These are phyloP conservation scores for Leptatherina wallacei DNA, from an alignment of 2,797 vertebrate genomes.

Conservation along the genomic window DNA sequence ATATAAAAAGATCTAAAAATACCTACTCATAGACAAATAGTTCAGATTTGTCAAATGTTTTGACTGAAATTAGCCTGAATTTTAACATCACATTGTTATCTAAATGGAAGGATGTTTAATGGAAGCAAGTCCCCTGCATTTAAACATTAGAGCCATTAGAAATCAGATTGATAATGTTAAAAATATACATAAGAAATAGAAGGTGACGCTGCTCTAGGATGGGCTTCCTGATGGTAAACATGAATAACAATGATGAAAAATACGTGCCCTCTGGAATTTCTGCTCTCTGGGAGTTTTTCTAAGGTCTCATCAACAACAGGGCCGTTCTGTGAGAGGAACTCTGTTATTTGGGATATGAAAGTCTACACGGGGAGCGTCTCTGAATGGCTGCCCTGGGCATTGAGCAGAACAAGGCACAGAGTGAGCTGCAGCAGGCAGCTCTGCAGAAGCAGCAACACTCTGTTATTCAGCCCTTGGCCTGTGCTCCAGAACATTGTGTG, in stretches of 20 bases:
- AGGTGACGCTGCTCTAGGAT: constrained; percentile 19
- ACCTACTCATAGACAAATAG: constrained; percentile 35
- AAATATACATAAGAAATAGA: constrained; percentile 23
- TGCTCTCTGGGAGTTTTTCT: constrained; percentile 33
- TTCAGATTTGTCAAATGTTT: constrained; percentile 55
- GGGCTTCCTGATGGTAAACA: constrained; percentile 18
- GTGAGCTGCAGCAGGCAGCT: constrained; percentile 74
- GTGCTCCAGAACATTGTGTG: constrained; percentile 79
- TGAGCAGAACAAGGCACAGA: constrained; percentile 73
- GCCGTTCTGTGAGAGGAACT: constrained; percentile 57
- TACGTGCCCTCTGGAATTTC: constrained; percentile 35
- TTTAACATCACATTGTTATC: constrained; percentile 48
- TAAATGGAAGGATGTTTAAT: constrained; percentile 47
- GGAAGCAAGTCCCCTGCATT: constrained; percentile 41
- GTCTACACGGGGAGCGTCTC: constrained; percentile 63
- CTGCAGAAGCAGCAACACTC: constrained; percentile 75
- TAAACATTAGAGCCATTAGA: constrained; percentile 28
- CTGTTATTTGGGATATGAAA: constrained; percentile 69
- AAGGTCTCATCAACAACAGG: constrained; percentile 54
- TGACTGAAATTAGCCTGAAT: constrained; percentile 53
- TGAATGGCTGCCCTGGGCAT: constrained; percentile 79
- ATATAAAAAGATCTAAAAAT: constrained; percentile 6
- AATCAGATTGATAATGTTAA: constrained; percentile 6
- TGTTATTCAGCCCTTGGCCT: constrained; percentile 78
- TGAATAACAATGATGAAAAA: constrained; percentile 32